Conservation (phyloP, 1,140 invertebrate genomes). For the Trichoplusia ni region DNA sequence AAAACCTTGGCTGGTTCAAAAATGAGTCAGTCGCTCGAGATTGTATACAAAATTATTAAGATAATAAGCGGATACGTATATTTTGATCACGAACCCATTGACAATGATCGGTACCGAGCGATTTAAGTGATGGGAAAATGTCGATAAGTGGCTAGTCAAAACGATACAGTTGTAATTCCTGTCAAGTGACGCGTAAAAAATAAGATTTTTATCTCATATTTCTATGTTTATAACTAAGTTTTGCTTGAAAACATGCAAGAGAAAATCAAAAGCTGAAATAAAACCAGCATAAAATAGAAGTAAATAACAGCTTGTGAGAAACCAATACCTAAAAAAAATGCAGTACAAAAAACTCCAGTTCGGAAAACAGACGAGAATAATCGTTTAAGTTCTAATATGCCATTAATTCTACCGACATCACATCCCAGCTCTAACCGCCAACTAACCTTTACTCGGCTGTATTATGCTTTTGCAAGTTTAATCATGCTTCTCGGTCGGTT, state of each 20-base stretch:
- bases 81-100: slow-evolving; percentile 81
- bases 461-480: slow-evolving; percentile 80
- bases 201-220: no score
- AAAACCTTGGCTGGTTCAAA: slow-evolving; percentile 72
- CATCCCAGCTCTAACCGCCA: slow-evolving; percentile 55
- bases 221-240: no score
- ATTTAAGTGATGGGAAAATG: slow-evolving; percentile 44
- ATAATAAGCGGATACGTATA: slow-evolving; percentile 80
- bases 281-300: no score
- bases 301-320: no score
- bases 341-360: no score
- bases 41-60: slow-evolving; percentile 78
- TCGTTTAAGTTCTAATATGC: neutral
- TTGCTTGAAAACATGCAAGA: no score
- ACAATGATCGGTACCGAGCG: slow-evolving; percentile 73
- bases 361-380: neutral
- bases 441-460: slow-evolving; percentile 78
- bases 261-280: no score
- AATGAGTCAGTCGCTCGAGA: slow-evolving; percentile 72
- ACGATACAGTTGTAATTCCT: neutral
- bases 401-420: slow-evolving; percentile 30
- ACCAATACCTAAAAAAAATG: no score
- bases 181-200: no score
- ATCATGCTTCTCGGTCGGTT: slow-evolving; percentile 69
- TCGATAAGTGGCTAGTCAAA: slow-evolving; percentile 2